A percentile compares a stretch with the other conserved stretches of the same genome.
Conservation (phyloP, 2,113 vertebrate species). For the Pedionomus torquatus region DNA sequence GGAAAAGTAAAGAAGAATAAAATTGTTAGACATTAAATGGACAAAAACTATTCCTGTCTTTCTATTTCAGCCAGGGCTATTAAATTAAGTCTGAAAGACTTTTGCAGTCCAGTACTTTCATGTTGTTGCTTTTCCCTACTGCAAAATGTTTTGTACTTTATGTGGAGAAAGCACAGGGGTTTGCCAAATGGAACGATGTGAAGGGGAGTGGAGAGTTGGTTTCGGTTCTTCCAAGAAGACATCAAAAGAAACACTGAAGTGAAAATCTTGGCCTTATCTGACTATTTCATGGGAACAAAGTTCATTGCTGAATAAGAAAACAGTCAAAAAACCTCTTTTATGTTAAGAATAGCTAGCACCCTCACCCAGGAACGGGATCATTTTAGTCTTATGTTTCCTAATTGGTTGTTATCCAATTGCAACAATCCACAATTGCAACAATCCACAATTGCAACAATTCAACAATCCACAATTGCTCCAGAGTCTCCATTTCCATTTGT, state of each 20-base stretch:
- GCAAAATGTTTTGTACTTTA: background rate
- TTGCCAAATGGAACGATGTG: background rate
- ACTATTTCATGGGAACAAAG: background rate
- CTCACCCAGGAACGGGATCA: background rate
- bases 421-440: background rate
- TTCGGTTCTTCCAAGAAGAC: background rate
- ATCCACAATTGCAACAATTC: background rate
- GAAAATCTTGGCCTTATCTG: background rate
- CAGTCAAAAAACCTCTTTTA: rapidly evolving
- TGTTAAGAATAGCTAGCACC: background rate
- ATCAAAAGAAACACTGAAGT: background rate
- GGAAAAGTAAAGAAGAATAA: background rate
- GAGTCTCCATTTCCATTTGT: background rate
- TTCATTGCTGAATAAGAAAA: background rate
- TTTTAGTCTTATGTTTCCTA: background rate
- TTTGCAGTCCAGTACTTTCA: background rate
- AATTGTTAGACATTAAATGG: background rate
- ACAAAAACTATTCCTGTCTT: background rate
- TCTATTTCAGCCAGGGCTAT: background rate
- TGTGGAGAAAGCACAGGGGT: background rate
- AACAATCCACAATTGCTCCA: background rate
- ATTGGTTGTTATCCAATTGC: background rate
- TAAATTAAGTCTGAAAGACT: background rate
- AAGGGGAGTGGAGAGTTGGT: background rate
- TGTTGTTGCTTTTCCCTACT: background rate